A percentile compares a stretch with the other conserved stretches of the same genome.
These are phyloP conservation scores for Phasianus colchicus DNA, from an alignment of 2,113 vertebrate species.

Conservation along the genomic window DNA sequence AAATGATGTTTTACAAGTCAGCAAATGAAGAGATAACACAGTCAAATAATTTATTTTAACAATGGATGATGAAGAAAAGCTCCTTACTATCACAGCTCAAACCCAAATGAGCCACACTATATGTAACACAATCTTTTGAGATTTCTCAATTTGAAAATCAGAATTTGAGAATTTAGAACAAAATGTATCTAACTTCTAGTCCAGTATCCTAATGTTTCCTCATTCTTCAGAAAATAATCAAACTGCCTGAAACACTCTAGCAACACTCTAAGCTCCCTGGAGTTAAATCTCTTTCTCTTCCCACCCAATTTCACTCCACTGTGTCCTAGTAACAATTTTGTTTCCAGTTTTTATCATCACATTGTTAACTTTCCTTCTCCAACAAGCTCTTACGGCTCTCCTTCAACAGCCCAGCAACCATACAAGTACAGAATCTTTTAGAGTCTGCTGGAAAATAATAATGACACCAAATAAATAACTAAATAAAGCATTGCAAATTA, in stretches of 20 bases:
- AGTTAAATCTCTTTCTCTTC: background rate
- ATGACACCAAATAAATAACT: background rate
- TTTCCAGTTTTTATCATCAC: background rate
- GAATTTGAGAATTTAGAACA: background rate
- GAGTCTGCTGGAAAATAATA: background rate
- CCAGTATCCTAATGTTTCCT: background rate
- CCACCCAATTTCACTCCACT: background rate
- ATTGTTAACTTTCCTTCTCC: background rate
- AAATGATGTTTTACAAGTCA: background rate
- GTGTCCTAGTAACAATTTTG: background rate
- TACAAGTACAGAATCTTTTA: background rate
- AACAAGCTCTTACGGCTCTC: background rate
- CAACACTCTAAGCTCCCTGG: background rate
- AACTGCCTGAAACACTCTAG: background rate
- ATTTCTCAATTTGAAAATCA: background rate
- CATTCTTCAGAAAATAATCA: background rate
- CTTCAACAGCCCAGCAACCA: constrained; percentile 2
- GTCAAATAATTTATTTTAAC: background rate
- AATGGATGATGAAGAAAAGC: background rate
- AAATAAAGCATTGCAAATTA: background rate
- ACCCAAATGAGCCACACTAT: background rate
- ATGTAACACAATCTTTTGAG: background rate
- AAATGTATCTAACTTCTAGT: background rate
- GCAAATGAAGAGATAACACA: background rate
- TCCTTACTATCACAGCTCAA: background rate